A percentile compares a stretch with the other conserved stretches of the same genome.
These are phyloP conservation scores for Aleiodes testaceus DNA, from an alignment of 2,888 invertebrate genomes.

Conservation along the genomic window DNA sequence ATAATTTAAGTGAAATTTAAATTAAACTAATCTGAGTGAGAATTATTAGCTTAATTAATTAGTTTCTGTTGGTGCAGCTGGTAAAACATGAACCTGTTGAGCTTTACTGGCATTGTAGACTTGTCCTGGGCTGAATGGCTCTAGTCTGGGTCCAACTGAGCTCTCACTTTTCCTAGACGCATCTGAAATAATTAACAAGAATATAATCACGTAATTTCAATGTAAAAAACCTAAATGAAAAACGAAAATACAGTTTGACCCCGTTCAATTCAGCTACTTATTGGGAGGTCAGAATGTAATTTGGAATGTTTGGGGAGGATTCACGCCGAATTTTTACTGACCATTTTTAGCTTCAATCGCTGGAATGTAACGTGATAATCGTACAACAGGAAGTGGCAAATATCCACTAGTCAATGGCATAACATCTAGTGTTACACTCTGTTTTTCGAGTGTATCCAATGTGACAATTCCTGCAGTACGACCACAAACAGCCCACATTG, in stretches of 20 bases:
- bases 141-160: conserved; percentile 80
- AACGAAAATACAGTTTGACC: too few species aligned
- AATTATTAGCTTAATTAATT: conserved; percentile 51
- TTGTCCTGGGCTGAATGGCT: conserved; percentile 92
- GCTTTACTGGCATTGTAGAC: conserved; percentile 95
- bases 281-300: too few species aligned
- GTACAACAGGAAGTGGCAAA: conserved; percentile 89
- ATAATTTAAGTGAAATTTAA: not conserved
- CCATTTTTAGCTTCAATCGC: conserved; percentile 72
- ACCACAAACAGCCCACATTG: conserved; percentile 94
- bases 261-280: too few species aligned
- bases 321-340: conserved; percentile 53
- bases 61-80: conserved; percentile 65
- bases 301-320: not conserved
- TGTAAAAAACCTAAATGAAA: too few species aligned
- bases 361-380: conserved; percentile 92
- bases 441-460: conserved; percentile 80
- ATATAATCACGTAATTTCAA: not conserved
- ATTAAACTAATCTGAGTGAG: not conserved
- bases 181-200: conserved; percentile 64
- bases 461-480: conserved; percentile 86
- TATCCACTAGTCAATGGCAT: conserved; percentile 95
- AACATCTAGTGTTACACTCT: conserved; percentile 88
- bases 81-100: conserved; percentile 91
- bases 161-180: conserved; percentile 72